Base-by-base conservation (phyloP, 2,113 vertebrate species). In the Alethe diademata region DNA sequence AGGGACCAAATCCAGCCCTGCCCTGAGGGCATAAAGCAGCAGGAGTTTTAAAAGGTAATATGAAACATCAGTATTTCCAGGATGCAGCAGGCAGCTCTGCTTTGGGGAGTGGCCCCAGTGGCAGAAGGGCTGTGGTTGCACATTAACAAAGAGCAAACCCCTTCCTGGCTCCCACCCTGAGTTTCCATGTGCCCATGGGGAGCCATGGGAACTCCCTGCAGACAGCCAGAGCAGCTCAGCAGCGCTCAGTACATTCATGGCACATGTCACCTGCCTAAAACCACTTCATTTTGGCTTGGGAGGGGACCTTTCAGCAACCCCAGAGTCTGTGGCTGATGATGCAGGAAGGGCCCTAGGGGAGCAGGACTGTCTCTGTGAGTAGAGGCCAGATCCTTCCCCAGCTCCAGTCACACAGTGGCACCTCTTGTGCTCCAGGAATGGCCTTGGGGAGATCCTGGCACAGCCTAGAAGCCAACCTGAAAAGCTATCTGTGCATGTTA, bases 121-220 rank as follows among this genome's bases (percentile, higher is more conserved):
- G 9, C 54, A 66, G 56, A 33, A 81, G 48, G 20, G 16, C 1
- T 73, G 28, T 64, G 28, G 26, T 2, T 76, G 60, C 70, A 61
- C 9, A 1, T 33, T 5, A 23, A 31, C 23, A 42, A 47, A 8
- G 57, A 71, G 11, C 38, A 54, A 66, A 24, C 3, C 7, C 18
- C 31, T 71, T 43, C 22, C 54, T 22, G 1, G 0, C 22, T 64
- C 14, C 35, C 56, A 28, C 5, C 18, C 43, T 43, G 47, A 5
- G 15, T 20, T 73, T 61, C 40, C 42, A 8, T 1, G 0, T 24
- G 31, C 14, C 17, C 25, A 2, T 2, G 8, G 14, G 38, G 16
- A 35, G 64, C 36, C 36, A 5, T 3, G 16, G 47, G n/a, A 54
- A 7, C 26, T 14, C 6, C 9, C 11, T 3, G 1, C 61, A 24